A percentile compares a stretch with the other conserved stretches of the same genome.
phyloP scores from a whole-genome alignment of 2,113 vertebrate genomes.

The Apteryx mantelli region DNA sequence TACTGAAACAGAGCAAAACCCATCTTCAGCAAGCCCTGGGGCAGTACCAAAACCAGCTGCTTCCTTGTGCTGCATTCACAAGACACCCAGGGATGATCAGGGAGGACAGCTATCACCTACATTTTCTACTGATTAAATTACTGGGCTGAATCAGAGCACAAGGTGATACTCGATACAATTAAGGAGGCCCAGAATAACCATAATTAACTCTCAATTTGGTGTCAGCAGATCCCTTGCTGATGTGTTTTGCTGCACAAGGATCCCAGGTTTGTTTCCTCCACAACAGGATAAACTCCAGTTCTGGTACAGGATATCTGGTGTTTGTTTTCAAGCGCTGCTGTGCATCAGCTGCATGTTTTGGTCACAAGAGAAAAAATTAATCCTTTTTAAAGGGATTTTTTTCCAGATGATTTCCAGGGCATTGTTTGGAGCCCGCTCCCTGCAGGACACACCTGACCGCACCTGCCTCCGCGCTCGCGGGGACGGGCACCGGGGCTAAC shows the following conservation, averaged over 20 bases:
- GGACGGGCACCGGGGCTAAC: neutral
- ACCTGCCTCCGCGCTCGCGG: neutral
- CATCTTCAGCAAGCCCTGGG: neutral
- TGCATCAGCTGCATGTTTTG: slow-evolving; percentile 30
- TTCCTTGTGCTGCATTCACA: neutral
- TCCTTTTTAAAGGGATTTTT: neutral
- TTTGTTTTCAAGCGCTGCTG: slow-evolving; percentile 18
- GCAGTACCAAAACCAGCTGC: neutral
- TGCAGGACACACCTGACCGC: slow-evolving; percentile 33
- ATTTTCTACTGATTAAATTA: neutral
- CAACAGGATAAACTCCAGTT: slow-evolving; percentile 38
- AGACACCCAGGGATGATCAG: neutral
- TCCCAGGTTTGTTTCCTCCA: slow-evolving; percentile 31
- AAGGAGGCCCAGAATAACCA: neutral
- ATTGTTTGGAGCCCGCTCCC: slow-evolving; percentile 6
- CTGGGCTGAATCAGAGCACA: neutral
- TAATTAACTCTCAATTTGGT: slow-evolving; percentile 14
- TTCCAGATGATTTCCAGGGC: slow-evolving; percentile 8
- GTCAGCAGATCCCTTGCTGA: neutral
- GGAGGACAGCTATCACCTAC: neutral
- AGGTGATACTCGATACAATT: neutral
- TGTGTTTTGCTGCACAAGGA: neutral
- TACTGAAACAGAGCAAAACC: neutral
- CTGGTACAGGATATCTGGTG: slow-evolving; percentile 62
- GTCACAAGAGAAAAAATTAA: neutral